Percentiles rank a stretch among this genome's conserved stretches.
Evolutionary conservation across 2,113 vertebrate species (phyloP).

Genomic region (Petaurus breviceps): DNA sequence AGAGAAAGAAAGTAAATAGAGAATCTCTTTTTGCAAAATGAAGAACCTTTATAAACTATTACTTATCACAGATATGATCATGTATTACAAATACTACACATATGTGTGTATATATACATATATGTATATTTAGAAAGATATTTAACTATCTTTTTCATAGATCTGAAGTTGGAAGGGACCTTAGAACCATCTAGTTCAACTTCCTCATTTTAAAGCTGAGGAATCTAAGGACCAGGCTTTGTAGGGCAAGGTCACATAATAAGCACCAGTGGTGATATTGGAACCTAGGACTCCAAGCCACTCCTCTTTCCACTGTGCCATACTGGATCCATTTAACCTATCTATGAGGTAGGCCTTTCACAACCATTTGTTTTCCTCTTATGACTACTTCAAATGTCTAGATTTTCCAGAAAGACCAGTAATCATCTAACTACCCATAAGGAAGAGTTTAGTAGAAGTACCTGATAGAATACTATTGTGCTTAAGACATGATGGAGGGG

Average conservation of each 20-base stretch:
- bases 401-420: not conserved
- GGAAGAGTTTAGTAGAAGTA: not conserved
- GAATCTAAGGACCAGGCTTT: not conserved
- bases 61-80: not conserved
- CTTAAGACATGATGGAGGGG: not conserved
- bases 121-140: too few species aligned
- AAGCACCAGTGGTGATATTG: not conserved
- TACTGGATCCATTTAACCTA: not conserved
- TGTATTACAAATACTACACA: not conserved
- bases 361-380: not conserved
- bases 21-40: not conserved
- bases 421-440: not conserved
- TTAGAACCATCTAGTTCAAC: not conserved
- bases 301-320: not conserved
- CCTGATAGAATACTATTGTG: not conserved
- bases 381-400: not conserved
- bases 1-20: constrained; percentile 22
- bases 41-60: not conserved
- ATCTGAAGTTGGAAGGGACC: not conserved
- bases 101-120: too few species aligned
- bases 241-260: not conserved
- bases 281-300: not conserved
- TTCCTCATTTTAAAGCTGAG: not conserved
- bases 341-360: not conserved
- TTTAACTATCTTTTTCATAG: not conserved